Percentiles rank a stretch among this genome's conserved stretches.
Conservation (phyloP, 1,140 invertebrate genomes). For the Pomacea maculata region DNA sequence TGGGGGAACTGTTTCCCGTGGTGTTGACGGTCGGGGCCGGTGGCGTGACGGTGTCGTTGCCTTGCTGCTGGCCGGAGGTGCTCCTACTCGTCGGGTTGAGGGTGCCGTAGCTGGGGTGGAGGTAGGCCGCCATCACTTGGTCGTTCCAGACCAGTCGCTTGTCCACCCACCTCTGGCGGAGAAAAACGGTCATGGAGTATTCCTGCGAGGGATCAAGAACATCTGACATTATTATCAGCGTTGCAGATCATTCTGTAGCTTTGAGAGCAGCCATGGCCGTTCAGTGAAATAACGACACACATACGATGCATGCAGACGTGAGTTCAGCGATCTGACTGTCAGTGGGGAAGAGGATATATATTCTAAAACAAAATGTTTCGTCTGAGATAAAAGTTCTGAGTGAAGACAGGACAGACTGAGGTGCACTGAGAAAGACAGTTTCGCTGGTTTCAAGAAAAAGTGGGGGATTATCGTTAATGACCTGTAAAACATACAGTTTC, state of each 20-base stretch:
- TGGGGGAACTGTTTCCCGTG: not conserved
- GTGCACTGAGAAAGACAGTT: too few species aligned
- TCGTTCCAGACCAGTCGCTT: slow-evolving; percentile 25
- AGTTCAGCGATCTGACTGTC: not conserved
- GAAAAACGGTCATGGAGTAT: slow-evolving; percentile 61
- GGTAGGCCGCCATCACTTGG: not conserved
- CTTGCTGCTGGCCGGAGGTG: not conserved
- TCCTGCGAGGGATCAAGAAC: slow-evolving; percentile 48
- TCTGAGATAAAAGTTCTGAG: not conserved
- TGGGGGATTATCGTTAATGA: too few species aligned
- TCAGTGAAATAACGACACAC: not conserved
- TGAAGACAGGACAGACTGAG: not conserved
- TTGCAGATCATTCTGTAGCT: not conserved
- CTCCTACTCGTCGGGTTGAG: not conserved
- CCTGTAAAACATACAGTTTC: too few species aligned
- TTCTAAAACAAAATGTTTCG: not conserved
- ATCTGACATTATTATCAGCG: not conserved
- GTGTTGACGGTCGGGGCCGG: slow-evolving; percentile 1
- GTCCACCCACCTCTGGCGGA: slow-evolving; percentile 45
- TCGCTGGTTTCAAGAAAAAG: too few species aligned
- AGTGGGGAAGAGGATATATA: not conserved
- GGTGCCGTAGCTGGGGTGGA: not conserved
- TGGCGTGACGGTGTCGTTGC: not conserved
- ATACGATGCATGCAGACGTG: not conserved
- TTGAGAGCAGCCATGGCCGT: not conserved